Percentiles rank a stretch among this genome's conserved stretches.
Evolutionary conservation across 2,888 invertebrate species (phyloP).

Genomic region (Uloborus plumipes): DNA sequence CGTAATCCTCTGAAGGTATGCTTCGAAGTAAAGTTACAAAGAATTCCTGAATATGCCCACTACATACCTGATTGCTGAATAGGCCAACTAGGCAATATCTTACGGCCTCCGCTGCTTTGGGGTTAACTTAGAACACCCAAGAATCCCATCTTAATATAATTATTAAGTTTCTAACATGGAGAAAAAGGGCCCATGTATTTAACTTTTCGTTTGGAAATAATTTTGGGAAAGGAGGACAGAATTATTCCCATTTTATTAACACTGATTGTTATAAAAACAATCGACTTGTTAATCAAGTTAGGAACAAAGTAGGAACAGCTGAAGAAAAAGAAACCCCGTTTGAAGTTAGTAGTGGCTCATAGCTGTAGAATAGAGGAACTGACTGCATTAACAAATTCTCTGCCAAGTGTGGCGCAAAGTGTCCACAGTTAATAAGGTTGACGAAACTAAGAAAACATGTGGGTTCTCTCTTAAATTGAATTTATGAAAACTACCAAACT

Average conservation of each 20-base stretch:
- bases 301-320: not conserved
- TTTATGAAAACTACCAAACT: not conserved
- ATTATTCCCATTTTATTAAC: constrained; percentile 10
- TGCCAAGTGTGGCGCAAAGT: not conserved
- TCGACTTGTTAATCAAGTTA: not conserved
- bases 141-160: too few relatives aligned
- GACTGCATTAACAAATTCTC: not conserved
- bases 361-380: not conserved
- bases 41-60: too few relatives aligned
- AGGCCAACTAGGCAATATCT: too few relatives aligned
- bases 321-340: not conserved
- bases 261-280: not conserved
- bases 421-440: not conserved
- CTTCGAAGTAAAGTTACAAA: too few relatives aligned
- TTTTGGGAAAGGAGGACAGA: not conserved
- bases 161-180: too few relatives aligned
- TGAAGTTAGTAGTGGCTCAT: not conserved
- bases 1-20: too few relatives aligned
- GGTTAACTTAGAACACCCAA: too few relatives aligned
- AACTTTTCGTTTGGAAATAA: too few relatives aligned
- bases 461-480: not conserved
- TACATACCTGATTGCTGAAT: too few relatives aligned
- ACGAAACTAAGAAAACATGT: constrained; percentile 8
- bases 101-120: too few relatives aligned
- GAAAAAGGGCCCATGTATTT: too few relatives aligned